Percentiles rank a stretch among this genome's conserved stretches.
Evolutionary conservation across 1,140 invertebrate species (phyloP).

Genomic region (Eumaeus atala): DNA sequence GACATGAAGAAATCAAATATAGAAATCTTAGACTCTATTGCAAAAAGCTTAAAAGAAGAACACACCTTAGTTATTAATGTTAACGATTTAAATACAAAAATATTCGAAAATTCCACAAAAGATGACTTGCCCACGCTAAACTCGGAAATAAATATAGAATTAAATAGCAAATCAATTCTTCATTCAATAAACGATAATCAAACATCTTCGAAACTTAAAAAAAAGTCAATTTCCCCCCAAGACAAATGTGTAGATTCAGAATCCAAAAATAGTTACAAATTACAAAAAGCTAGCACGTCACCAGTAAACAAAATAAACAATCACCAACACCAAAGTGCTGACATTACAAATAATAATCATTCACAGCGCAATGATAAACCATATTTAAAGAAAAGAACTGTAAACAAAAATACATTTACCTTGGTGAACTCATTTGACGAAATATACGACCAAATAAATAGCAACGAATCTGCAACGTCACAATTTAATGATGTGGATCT

Average conservation of each 20-base stretch:
- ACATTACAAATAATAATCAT: neutral
- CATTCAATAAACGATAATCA: neutral
- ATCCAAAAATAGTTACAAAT: neutral
- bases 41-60: slow-evolving; percentile 57
- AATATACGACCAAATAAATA: slow-evolving; percentile 57
- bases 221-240: neutral
- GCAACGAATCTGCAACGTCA: slow-evolving; percentile 14
- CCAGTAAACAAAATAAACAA: neutral
- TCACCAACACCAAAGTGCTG: no score
- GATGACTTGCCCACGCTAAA: neutral
- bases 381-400: slow-evolving; percentile 32
- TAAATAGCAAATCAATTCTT: neutral
- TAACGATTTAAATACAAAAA: slow-evolving; percentile 22
- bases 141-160: neutral
- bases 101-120: neutral
- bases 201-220: neutral
- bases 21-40: slow-evolving; percentile 57
- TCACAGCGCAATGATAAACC: neutral
- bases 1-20: slow-evolving; percentile 54
- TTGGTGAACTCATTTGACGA: slow-evolving; percentile 59
- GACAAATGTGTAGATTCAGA: neutral
- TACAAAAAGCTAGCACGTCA: neutral
- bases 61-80: slow-evolving; percentile 38
- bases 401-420: slow-evolving; percentile 56
- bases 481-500: no score